Percentiles rank a stretch among this genome's conserved stretches.
These are phyloP conservation scores for Pelochelys cantorii DNA, from an alignment of 2,797 vertebrate species.

Conservation along the genomic window DNA sequence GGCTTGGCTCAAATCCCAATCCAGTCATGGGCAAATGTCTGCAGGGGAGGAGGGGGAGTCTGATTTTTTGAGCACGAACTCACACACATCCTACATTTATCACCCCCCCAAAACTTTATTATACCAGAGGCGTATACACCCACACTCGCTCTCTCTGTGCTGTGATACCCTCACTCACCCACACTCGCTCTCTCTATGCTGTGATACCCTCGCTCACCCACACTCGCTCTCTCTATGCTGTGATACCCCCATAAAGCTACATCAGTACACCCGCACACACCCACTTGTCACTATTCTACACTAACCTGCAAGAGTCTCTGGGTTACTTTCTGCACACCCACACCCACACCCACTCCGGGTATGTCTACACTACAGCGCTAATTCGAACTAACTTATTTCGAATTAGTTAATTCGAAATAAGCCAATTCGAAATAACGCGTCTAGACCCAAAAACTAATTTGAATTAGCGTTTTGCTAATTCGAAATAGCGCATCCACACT, in stretches of 20 bases:
- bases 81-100: background rate
- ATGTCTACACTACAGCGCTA: no score
- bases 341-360: no score
- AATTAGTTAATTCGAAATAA: no score
- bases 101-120: background rate
- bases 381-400: no score
- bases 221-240: no score
- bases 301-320: accelerated
- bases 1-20: background rate
- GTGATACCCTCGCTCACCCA: background rate
- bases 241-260: background rate
- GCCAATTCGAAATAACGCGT: no score
- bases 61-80: background rate
- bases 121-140: accelerated
- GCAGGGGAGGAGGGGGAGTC: background rate
- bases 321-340: accelerated
- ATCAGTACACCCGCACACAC: accelerated
- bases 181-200: no score
- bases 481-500: no score
- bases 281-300: background rate
- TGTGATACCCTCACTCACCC: accelerated
- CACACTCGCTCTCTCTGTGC: background rate
- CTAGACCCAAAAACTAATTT: no score
- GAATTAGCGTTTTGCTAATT: no score
- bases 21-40: background rate